Base-by-base conservation (phyloP, 2,797 vertebrate genomes). In the Enteromius thamalakanensis region DNA sequence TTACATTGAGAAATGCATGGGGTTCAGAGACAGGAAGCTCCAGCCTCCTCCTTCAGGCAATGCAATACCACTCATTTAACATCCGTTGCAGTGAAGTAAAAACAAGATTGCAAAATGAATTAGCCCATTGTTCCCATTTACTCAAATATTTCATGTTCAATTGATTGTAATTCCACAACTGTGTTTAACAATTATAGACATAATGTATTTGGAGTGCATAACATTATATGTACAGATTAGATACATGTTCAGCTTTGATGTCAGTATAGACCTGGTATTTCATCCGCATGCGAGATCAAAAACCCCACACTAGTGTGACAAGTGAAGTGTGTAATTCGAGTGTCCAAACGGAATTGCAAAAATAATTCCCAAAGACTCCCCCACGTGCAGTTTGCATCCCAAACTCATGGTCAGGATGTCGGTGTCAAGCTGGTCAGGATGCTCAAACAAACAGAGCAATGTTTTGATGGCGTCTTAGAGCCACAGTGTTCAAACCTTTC, bases 101-200 rank as follows among this genome's bases (percentile, higher is more conserved):
- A 32, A 80, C 49, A 55, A 64, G 17, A 51, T 34, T 9, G 32
- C 37, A 51, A 64, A 51, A 26, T 80, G 23, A 17, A 21, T 80
- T 71, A 86, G 77, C 64, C 71, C 77, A 80, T 76, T 60, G 51
- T 71, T 85, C 71, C 69, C 26, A 72, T 81, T 86, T 84, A 84
- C 70, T 75, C 45, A 78, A 81, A 79, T 23, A 67, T 34, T 45
- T 81, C 5, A 83, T 74, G 32, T 80, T 78, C 77, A 83, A 58
- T 42, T 78, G 32, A 83, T 75, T 81, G 51, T 60, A 75, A 84
- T 77, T 75, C 64, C 42, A 79, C 34, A 81, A 47, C 71, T 55
- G 37, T 42, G 51, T 67, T 37, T 49, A 84, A 69, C 67, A 81
- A 69, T 78, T 77, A 72, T 72, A 10, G 32, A 62, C 49, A 75